Evolutionary conservation across 2,888 invertebrate genomes (phyloP).

Genomic region (Blastobasis lacticolella): DNA sequence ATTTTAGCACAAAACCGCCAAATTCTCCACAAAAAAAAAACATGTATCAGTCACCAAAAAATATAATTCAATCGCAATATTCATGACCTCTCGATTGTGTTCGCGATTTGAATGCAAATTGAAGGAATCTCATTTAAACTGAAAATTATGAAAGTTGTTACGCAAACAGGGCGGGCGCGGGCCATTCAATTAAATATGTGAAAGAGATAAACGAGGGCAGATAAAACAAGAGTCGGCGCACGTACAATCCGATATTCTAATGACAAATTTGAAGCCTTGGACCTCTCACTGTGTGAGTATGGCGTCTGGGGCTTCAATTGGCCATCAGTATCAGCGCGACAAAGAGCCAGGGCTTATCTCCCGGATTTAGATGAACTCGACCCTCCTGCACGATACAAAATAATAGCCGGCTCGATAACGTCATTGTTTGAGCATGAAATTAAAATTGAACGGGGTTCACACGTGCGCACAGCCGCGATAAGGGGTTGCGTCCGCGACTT

Average conservation of each 20-base stretch:
- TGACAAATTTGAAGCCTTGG: constrained; percentile 45
- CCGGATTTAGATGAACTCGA: constrained; percentile 70
- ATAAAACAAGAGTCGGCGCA: constrained; percentile 37
- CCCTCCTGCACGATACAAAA: constrained; percentile 68
- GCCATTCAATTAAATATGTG: constrained; percentile 49
- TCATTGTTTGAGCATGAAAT: constrained; percentile 75
- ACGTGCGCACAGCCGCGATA: constrained; percentile 69
- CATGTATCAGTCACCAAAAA: too few species aligned
- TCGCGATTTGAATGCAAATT: constrained; percentile 44
- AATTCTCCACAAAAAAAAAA: too few species aligned
- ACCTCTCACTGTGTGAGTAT: background rate
- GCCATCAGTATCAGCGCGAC: constrained; percentile 59
- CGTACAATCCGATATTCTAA: constrained; percentile 50
- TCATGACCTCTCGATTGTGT: constrained; percentile 33
- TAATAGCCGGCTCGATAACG: constrained; percentile 70
- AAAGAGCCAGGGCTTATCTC: constrained; percentile 67
- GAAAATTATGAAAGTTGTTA: constrained; percentile 41
- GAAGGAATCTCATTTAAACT: constrained; percentile 32
- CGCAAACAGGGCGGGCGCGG: constrained; percentile 23
- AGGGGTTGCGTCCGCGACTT: constrained; percentile 48
- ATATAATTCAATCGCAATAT: constrained; percentile 28
- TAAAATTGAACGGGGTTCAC: constrained; percentile 73
- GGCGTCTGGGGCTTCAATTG: constrained; percentile 39
- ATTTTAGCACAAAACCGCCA: too few species aligned
- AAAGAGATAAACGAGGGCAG: constrained; percentile 36